phyloP scores from a whole-genome alignment of 2,797 vertebrate species.

The Psittacula echo region DNA sequence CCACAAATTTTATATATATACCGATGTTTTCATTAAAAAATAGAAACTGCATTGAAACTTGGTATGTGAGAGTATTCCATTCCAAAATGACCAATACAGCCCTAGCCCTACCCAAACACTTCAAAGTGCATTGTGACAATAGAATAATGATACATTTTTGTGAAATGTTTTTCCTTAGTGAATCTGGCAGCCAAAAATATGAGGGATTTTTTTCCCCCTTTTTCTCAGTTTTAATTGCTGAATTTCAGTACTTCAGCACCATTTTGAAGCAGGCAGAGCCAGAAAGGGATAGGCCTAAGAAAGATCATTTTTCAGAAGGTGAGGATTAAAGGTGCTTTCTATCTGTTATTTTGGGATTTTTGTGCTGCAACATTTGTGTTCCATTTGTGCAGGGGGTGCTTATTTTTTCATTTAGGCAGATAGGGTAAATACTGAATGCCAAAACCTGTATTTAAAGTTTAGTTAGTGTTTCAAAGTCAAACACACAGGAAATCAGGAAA shows the following conservation, averaged over 20 bases:
- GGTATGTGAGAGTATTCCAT: background rate
- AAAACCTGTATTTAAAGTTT: background rate
- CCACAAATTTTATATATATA: background rate
- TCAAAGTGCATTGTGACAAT: background rate
- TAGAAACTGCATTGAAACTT: background rate
- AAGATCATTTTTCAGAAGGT: background rate
- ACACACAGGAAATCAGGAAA: background rate
- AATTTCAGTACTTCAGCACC: background rate
- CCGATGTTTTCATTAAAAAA: background rate
- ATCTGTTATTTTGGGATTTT: background rate
- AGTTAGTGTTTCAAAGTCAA: background rate
- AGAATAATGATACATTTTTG: background rate
- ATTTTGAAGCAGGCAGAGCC: background rate
- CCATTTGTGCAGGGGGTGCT: background rate
- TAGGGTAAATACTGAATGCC: background rate
- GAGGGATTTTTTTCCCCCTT: background rate
- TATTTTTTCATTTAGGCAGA: background rate
- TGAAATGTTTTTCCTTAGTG: background rate
- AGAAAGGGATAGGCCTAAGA: background rate
- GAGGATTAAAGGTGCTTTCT: background rate
- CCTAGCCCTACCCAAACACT: background rate
- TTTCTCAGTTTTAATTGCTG: background rate
- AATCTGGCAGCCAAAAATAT: background rate
- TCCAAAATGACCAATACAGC: background rate
- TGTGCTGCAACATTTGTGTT: background rate